Evolutionary conservation across 2,113 vertebrate genomes (phyloP).

Genomic region (Ptilonorhynchus violaceus): DNA sequence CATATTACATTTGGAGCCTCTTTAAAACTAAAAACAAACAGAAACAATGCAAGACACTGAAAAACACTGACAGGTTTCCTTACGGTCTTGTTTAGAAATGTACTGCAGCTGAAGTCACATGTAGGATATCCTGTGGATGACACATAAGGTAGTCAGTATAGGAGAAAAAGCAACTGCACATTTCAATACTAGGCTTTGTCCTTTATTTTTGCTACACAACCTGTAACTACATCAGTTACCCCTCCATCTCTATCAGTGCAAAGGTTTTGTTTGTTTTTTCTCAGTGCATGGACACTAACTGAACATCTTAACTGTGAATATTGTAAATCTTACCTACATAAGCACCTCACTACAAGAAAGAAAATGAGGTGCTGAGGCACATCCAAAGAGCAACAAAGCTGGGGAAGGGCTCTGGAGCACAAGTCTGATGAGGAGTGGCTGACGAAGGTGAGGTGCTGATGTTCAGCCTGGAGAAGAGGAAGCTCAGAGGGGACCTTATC

Average conservation of each 20-base stretch:
- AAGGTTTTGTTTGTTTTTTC: background rate
- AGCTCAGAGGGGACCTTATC: background rate
- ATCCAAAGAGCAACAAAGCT: fast-evolving
- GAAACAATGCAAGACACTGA: background rate
- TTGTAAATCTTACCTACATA: background rate
- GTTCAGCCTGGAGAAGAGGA: background rate
- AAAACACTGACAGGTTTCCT: conserved; percentile 16
- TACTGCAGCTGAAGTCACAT: background rate
- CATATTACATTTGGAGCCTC: background rate
- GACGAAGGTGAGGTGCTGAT: background rate
- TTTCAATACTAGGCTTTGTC: background rate
- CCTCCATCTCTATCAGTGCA: background rate
- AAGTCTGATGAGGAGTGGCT: fast-evolving
- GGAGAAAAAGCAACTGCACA: background rate
- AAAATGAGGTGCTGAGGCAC: fast-evolving
- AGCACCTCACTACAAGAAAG: background rate
- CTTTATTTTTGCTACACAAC: background rate
- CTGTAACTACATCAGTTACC: background rate
- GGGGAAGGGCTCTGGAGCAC: background rate
- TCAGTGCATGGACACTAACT: background rate
- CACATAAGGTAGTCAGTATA: background rate
- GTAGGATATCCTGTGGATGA: conserved; percentile 21
- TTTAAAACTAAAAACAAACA: background rate
- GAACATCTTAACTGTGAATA: background rate
- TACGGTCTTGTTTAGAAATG: background rate